Evolutionary conservation across 2,797 vertebrate genomes (phyloP).

Genomic region (Eleutherodactylus coqui): DNA sequence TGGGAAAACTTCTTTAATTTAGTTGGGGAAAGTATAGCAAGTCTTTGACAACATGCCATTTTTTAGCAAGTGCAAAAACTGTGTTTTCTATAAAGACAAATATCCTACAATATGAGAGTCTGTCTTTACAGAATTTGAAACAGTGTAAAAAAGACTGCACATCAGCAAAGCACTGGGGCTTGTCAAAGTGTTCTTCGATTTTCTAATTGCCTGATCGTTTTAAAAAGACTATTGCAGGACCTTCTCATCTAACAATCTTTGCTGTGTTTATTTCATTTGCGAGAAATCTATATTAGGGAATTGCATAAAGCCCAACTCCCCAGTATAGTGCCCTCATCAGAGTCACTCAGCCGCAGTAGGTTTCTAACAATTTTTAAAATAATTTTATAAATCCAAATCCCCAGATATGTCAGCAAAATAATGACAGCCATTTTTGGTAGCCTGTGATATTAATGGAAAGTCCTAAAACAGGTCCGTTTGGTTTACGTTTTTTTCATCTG

Average conservation of each 20-base stretch:
- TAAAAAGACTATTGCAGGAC: neutral
- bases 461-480: too few species aligned
- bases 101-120: neutral
- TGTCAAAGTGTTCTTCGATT: constrained; percentile 22
- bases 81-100: neutral
- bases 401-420: neutral
- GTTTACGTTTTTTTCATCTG: too few species aligned
- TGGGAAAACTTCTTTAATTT: neutral
- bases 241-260: neutral
- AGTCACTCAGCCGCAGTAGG: neutral
- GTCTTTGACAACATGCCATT: neutral
- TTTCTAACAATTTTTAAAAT: too few species aligned
- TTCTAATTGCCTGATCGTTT: constrained; percentile 21
- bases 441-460: too few species aligned
- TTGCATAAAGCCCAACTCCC: neutral
- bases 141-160: neutral
- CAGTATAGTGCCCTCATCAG: neutral
- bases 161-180: neutral
- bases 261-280: neutral
- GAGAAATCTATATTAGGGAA: neutral
- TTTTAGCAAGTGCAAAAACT: neutral
- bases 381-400: neutral
- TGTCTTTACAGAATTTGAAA: neutral
- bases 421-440: too few species aligned
- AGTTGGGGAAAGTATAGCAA: neutral